phyloP scores from a whole-genome alignment of 2,888 invertebrate species.

The Synergus gifuensis region DNA sequence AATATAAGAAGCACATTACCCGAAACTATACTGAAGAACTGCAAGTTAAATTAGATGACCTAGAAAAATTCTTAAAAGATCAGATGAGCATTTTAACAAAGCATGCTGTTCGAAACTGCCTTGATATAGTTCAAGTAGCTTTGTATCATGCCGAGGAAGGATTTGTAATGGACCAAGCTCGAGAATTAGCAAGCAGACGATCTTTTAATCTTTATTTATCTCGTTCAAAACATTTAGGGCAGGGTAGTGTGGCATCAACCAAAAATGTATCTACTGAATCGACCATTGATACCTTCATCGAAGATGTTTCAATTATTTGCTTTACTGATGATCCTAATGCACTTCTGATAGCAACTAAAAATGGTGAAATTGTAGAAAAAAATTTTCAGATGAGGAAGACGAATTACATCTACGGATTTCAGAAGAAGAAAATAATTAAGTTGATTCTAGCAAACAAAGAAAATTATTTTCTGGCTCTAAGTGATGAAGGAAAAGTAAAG shows the following conservation, averaged over 20 bases:
- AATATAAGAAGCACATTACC: constrained; percentile 82
- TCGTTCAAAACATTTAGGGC: constrained; percentile 78
- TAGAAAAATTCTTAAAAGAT: constrained; percentile 82
- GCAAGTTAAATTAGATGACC: constrained; percentile 78
- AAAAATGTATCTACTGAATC: constrained; percentile 32
- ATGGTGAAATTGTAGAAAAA: constrained; percentile 80
- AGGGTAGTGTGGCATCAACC: not conserved
- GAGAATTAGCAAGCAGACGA: constrained; percentile 78
- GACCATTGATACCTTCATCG: constrained; percentile 60
- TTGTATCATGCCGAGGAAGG: constrained; percentile 83
- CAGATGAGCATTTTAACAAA: constrained; percentile 83
- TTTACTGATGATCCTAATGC: constrained; percentile 79
- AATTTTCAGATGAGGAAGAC: constrained; percentile 80
- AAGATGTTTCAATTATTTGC: constrained; percentile 81
- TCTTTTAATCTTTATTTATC: constrained; percentile 82
- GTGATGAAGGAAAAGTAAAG: constrained; percentile 80
- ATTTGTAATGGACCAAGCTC: constrained; percentile 81
- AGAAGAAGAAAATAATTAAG: constrained; percentile 63
- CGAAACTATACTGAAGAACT: constrained; percentile 78
- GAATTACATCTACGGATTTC: constrained; percentile 69
- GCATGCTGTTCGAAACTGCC: constrained; percentile 79
- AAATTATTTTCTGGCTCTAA: constrained; percentile 81
- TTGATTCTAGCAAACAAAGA: constrained; percentile 79
- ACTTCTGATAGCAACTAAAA: constrained; percentile 78
- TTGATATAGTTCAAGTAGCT: constrained; percentile 85